Evolutionary conservation across 53 echinoderm and acorn worm genomes (phyloP).

Genomic region (Patiria pectinifera): DNA sequence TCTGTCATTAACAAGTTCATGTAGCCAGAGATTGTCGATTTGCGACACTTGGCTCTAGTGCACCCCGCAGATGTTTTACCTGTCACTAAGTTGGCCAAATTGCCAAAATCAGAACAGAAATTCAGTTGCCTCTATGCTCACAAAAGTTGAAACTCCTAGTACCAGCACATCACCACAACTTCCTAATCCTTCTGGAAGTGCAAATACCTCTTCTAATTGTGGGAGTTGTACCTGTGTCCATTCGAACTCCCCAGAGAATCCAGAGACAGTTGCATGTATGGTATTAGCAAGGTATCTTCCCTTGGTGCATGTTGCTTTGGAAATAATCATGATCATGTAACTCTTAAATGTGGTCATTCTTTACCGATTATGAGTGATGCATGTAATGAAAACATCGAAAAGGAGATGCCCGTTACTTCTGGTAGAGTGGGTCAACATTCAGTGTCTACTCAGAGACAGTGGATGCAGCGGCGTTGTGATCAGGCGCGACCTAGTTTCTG

Average conservation of each 20-base stretch:
- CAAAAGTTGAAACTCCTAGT: neutral
- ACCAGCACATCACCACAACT: neutral
- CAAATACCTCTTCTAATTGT: no score
- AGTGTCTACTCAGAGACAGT: conserved; percentile 74
- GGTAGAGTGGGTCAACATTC: conserved; percentile 39
- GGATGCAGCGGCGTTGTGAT: conserved; percentile 72
- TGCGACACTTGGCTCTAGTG: neutral
- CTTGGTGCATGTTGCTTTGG: no score
- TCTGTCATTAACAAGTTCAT: conserved; percentile 46
- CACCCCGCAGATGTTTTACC: conserved; percentile 31
- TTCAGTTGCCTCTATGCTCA: conserved; percentile 17
- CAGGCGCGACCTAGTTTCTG: neutral
- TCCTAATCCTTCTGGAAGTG: no score
- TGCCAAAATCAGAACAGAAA: conserved; percentile 40
- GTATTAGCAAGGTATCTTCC: no score
- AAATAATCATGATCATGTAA: no score
- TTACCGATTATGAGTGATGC: conserved; percentile 63
- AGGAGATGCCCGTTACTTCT: conserved; percentile 46
- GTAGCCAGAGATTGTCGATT: conserved; percentile 44
- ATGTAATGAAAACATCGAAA: conserved; percentile 30
- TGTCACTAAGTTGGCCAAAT: conserved; percentile 35
- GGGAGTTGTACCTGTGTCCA: no score
- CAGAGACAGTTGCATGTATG: conserved; percentile 35
- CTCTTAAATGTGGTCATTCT: conserved; percentile 57
- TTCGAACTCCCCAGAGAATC: no score